Evolutionary conservation across 2,888 invertebrate species (phyloP), one percentile per base, ranked within the genome.

Genomic region (Tortricodes alternella): DNA sequence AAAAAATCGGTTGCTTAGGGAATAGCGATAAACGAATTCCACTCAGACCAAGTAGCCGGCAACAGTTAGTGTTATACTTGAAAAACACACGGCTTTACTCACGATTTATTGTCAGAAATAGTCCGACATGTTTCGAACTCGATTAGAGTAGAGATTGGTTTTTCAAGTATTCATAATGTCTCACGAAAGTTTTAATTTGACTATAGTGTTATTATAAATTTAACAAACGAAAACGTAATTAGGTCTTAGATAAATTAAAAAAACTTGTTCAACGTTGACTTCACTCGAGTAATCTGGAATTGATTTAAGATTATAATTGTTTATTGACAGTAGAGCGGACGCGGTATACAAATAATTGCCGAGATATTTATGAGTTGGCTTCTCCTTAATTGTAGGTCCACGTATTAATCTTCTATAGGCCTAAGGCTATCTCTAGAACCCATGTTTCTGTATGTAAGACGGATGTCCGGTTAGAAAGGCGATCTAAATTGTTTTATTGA

Each of bases 391-490:
- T 58, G 67, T 61, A 60, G 60, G 53, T 53, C 62, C 66, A 64
- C 56, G 66, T 68, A 67, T 65, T 76, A 76, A 76, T 82, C 79
- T 74, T 71, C 60, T 51, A 58, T 59, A 62, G 73, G 76, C 78
- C 67, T 60, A 51, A 72, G 78, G 82, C 80, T 62, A 72, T 74
- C 75, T 83, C 79, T 75, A 76, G 62, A 61, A 38, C 51, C 53
- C 66, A 70, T 63, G 67, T 66, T 60, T 65, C 61, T 66, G 66
- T 68, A 67, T 73, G 70, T 74, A 70, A 73, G 72, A 62, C 85
- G 83, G 85, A 86, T 73, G 76, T 85, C 85, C 85, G 85, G 62
- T 67, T 55, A 73, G 84, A 83, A 83, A 84, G 80, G 74, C 58
- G 64, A 62, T 59, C 68, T 66, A 68, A 74, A 80, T 83, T 80